phyloP scores from a whole-genome alignment of 1,140 invertebrate genomes.

The Calliphora vicina region DNA sequence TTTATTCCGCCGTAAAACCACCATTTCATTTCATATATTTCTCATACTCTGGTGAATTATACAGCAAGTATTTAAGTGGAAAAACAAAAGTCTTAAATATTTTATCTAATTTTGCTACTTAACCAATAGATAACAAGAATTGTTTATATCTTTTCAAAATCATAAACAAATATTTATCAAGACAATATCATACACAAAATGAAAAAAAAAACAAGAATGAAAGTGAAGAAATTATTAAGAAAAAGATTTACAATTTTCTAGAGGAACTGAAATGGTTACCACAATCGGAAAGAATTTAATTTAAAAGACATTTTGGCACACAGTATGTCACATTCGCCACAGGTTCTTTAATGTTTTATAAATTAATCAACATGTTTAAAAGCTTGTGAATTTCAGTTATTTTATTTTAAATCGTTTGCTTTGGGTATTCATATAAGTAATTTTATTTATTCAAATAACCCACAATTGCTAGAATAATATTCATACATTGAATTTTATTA shows the following conservation, averaged over 20 bases:
- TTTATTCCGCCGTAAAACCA: neutral
- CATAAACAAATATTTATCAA: neutral
- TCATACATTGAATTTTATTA: too few relatives aligned
- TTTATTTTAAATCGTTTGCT: too few relatives aligned
- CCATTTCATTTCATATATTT: neutral
- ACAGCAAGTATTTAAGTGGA: too few relatives aligned
- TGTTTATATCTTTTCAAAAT: neutral
- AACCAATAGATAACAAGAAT: neutral
- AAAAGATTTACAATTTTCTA: neutral
- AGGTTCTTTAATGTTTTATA: neutral
- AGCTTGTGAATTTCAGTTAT: too few relatives aligned
- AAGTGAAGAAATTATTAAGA: neutral
- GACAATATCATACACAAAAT: neutral
- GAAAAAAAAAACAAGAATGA: neutral
- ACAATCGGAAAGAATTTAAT: too few relatives aligned
- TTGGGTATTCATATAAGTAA: too few relatives aligned
- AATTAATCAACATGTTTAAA: too few relatives aligned
- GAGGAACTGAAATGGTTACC: too few relatives aligned
- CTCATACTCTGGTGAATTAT: too few relatives aligned
- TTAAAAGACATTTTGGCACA: neutral
- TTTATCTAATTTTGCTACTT: constrained; percentile 10
- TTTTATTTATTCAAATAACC: too few relatives aligned
- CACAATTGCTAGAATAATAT: too few relatives aligned
- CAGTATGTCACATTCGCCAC: neutral
- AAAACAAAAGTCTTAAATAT: neutral